Base-by-base conservation (phyloP, 2,888 invertebrate species). In the Caenorhabditis panamensis region DNA sequence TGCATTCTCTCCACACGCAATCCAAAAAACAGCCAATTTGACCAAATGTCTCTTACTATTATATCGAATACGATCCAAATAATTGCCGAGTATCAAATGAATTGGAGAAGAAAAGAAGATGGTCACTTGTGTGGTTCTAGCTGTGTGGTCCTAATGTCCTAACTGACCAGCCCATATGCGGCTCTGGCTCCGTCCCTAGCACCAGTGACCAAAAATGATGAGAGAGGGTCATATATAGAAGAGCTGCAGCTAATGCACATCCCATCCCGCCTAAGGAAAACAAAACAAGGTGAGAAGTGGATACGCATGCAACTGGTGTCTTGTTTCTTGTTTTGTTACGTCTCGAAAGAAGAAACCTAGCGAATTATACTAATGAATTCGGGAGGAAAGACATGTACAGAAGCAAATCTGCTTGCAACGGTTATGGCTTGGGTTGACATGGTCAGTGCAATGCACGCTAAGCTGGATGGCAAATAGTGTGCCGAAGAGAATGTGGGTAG, bases 261-360 rank as follows among this genome's bases (percentile, higher is more conserved):
- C 47, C 24, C 44, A 51, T 22, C 8, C 18, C 41, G 66, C 56
- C 41, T 13, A 41, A 41, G 13, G 41, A 73, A 58, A 28, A 51
- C 53, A 66, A 75, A 71, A 73, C 73, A 75, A 75, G 66, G 75
- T 75, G 75, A 75, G 64, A 75, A 75, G 75, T 75, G 75, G 66
- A 61, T 53, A 73, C 51, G 75, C 75, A 75, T 67, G 66, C 66
- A 11, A 66, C 41, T 41, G 66, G 75, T 75, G 75, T 75, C 66
- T 51, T 24, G 75, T 75, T 75, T 75, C 73, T 6, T 11, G 41
- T 31, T 31, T 31, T 31, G 31, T 31, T 31, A 9, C 9, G 31
- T 31, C 31, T 6, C 9, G 31, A 31, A 31, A 31, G 9, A 4
- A 31, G 49, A 58, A 73, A 66, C 64, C 73, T 64, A 73, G 59